Base-by-base conservation (phyloP, 2,113 vertebrate species). In the Leuciscus idus region DNA sequence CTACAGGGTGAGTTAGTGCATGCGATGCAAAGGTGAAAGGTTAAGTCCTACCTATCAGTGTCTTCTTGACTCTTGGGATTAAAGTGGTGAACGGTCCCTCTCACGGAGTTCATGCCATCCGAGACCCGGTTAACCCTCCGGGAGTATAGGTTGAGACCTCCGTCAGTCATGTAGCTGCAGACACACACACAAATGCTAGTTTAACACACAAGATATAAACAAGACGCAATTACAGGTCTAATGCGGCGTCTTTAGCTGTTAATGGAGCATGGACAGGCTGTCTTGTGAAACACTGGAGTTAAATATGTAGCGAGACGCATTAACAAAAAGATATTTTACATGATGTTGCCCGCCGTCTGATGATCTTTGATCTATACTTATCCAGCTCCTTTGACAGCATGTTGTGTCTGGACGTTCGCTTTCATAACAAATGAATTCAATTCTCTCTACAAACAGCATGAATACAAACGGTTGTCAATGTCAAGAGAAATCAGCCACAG, bases 151-250 rank as follows among this genome's bases (percentile, higher is more conserved):
- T 90, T 96, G 62, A 96, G 95, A 19, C 96, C 96, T 87, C 96
- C 96, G 90, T 97, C 96, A 81, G 96, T 97, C 96, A 97, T 93
- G 89, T 97, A 97, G 85, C 96, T 97, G 92, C 90, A 59, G 33
- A 76, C 26, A 76, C 9, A 74, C 62, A 66, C n/a, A 79, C 52
- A 77, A 62, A 77, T 15, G 19, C 57, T 43, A 11, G 68, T 72
- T 72, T 21, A 72, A 21, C 33, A 43, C 36, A n/a, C 68, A 11
- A 52, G 8, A 76, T 52, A 52, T 26, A 50, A 50, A 39, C 55
- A n/a, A 80, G 21, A 80, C 11, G 2, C 76, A 79, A 30, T 13
- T 26, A 26, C 57, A 30, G 2, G 43, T 50, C 4, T 81, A 21
- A 12, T 50, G 23, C 2, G 5, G 36, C 5, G 33, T 43, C 36